Evolutionary conservation across 1,140 invertebrate genomes (phyloP).

Genomic region (Calephelis virginiensis): DNA sequence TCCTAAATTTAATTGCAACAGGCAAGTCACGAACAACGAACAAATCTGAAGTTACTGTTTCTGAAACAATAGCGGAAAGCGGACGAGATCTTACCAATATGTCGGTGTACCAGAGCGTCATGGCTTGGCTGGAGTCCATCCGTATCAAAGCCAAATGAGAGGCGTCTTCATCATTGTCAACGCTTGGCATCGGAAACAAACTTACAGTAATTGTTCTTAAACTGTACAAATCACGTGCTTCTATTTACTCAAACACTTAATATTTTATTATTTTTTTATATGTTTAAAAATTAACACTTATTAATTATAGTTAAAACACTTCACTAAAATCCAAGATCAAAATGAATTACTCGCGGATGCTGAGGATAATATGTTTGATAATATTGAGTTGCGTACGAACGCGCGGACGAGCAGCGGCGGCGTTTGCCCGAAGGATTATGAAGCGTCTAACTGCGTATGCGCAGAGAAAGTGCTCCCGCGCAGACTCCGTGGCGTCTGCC

Average conservation of each 20-base stretch:
- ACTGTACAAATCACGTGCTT: conserved; percentile 21
- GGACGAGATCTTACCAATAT: conserved; percentile 64
- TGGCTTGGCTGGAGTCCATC: conserved; percentile 67
- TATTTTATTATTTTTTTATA: conserved; percentile 2
- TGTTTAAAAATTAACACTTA: not conserved
- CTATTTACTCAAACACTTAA: not conserved
- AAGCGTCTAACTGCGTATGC: conserved; percentile 47
- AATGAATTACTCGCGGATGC: not conserved
- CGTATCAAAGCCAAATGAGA: conserved; percentile 58
- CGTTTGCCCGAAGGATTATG: conserved; percentile 58
- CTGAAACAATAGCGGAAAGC: conserved; percentile 5
- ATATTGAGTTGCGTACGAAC: conserved; percentile 21
- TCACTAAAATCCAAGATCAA: not conserved
- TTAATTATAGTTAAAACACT: not conserved
- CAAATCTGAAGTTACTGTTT: not conserved
- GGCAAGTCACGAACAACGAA: not conserved
- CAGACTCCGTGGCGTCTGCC: conserved; percentile 74
- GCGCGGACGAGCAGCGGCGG: conserved; percentile 50
- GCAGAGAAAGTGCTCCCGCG: conserved; percentile 72
- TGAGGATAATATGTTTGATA: not conserved
- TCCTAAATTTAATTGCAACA: not conserved
- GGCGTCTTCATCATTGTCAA: conserved; percentile 66
- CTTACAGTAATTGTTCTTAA: conserved; percentile 41
- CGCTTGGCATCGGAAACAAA: conserved; percentile 48
- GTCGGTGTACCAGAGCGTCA: conserved; percentile 76